Percentiles rank a stretch among this genome's conserved stretches.
Conservation (phyloP, 64 coral and sea anemone species). For the Dendronephthya gigantea region DNA sequence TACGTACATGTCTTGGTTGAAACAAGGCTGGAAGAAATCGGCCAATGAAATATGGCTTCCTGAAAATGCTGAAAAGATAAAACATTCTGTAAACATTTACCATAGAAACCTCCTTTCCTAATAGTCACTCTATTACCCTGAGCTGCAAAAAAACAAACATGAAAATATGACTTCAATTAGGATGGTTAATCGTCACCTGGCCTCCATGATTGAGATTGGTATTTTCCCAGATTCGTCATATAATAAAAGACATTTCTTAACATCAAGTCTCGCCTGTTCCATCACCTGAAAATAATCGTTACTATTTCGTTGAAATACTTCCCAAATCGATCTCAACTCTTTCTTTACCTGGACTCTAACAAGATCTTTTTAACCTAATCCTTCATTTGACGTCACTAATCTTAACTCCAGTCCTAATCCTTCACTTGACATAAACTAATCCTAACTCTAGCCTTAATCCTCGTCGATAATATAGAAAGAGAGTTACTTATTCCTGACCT, state of each 20-base stretch:
- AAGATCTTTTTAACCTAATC: too few species aligned
- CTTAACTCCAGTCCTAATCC: too few species aligned
- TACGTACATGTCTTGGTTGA: not conserved
- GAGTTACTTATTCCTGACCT: not conserved
- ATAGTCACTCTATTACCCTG: too few species aligned
- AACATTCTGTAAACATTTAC: not conserved
- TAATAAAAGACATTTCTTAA: not conserved
- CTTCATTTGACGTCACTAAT: too few species aligned
- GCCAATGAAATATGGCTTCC: conserved; percentile 14
- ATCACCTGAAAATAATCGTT: not conserved
- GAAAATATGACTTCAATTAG: too few species aligned
- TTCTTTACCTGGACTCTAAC: too few species aligned
- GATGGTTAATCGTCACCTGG: too few species aligned
- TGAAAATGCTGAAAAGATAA: not conserved
- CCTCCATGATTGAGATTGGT: not conserved
- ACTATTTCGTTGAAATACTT: not conserved
- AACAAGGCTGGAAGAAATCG: conserved; percentile 1
- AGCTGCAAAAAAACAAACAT: too few species aligned
- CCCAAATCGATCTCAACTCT: too few species aligned
- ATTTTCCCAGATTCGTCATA: not conserved
- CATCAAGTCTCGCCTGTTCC: not conserved
- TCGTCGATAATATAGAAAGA: too few species aligned
- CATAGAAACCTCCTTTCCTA: not conserved
- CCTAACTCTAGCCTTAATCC: too few species aligned
- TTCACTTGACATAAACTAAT: too few species aligned